phyloP scores from a whole-genome alignment of 2,888 invertebrate genomes.

The Xestobium rufovillosum region DNA sequence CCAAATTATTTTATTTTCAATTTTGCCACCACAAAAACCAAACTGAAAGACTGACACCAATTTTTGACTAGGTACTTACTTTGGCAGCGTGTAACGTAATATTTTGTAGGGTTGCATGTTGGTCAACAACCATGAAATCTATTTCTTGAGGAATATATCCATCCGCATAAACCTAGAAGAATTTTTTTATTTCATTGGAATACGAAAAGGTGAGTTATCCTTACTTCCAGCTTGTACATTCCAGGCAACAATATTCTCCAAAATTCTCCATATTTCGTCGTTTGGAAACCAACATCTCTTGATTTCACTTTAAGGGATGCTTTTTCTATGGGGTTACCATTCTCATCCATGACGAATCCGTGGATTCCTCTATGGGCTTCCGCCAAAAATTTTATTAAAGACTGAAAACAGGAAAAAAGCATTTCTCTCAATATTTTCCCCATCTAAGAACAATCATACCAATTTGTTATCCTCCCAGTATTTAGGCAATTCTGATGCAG shows the following conservation, averaged over 20 bases:
- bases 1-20: slow-evolving; percentile 8
- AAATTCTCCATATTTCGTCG: slow-evolving; percentile 88
- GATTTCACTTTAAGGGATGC: slow-evolving; percentile 72
- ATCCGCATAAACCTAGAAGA: slow-evolving; percentile 68
- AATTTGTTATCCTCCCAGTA: slow-evolving; percentile 87
- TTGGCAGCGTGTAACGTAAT: slow-evolving; percentile 72
- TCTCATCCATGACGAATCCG: slow-evolving; percentile 75
- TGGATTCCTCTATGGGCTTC: slow-evolving; percentile 85
- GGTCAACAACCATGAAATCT: slow-evolving; percentile 79
- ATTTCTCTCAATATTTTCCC: not conserved
- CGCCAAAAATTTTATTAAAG: slow-evolving; percentile 73
- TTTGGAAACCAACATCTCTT: slow-evolving; percentile 77
- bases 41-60: slow-evolving; percentile 4
- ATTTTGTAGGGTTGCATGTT: slow-evolving; percentile 77
- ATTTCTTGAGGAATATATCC: slow-evolving; percentile 77
- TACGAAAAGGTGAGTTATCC: slow-evolving; percentile 2
- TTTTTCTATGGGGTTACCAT: slow-evolving; percentile 70
- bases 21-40: slow-evolving; percentile 4
- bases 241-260: slow-evolving; percentile 89
- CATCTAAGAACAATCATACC: slow-evolving; percentile 42
- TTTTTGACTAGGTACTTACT: slow-evolving; percentile 48
- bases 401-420: slow-evolving; percentile 44
- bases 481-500: slow-evolving; percentile 65
- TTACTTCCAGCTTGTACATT: slow-evolving; percentile 74
- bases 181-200: not conserved